A percentile compares a stretch with the other conserved stretches of the same genome.
phyloP scores from a whole-genome alignment of 2,797 vertebrate species.

The Morelia viridis region DNA sequence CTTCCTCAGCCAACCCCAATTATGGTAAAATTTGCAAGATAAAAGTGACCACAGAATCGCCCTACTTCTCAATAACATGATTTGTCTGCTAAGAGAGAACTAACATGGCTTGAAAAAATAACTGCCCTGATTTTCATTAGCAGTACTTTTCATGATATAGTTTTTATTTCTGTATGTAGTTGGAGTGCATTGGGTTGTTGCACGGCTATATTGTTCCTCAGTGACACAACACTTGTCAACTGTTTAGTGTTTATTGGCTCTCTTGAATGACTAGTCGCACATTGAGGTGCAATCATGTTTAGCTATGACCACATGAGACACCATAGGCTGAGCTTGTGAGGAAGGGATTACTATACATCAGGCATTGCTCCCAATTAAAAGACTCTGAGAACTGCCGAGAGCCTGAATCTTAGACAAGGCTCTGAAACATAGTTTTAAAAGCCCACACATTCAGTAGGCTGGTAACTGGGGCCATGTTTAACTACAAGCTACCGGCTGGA shows the following conservation, averaged over 20 bases:
- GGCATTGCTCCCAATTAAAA: not conserved
- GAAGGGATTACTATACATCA: not conserved
- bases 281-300: not conserved
- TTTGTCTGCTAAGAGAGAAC: constrained; percentile 44
- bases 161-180: not conserved
- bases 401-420: not conserved
- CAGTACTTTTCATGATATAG: not conserved
- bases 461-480: not conserved
- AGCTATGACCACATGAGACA: not conserved
- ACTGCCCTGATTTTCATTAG: not conserved
- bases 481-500: not conserved
- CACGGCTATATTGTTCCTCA: not conserved
- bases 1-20: constrained; percentile 51
- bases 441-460: not conserved
- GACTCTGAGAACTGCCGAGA: not conserved
- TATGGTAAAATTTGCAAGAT: constrained; percentile 68
- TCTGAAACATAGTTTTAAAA: not conserved
- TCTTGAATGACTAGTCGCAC: not conserved
- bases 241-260: not conserved
- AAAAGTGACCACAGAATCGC: constrained; percentile 72
- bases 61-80: constrained; percentile 41
- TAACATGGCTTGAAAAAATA: not conserved
- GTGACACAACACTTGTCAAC: not conserved
- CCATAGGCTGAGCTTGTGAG: not conserved
- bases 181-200: not conserved